Conservation (phyloP, 2,113 vertebrate species). For the Sclerurus mexicanus region DNA sequence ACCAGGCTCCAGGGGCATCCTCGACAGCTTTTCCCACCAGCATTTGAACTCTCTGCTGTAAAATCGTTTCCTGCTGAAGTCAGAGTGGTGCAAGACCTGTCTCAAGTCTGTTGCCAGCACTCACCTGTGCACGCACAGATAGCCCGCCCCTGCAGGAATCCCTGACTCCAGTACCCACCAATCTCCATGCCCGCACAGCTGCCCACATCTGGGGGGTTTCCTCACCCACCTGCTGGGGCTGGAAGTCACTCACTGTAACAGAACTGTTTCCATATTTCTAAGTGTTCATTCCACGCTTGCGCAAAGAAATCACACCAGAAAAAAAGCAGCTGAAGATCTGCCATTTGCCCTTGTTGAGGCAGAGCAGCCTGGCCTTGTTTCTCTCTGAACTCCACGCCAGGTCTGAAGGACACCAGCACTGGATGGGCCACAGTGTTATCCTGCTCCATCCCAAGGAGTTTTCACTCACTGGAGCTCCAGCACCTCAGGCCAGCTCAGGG, state of each 20-base stretch:
- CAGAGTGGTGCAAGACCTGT: neutral
- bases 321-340: too few species aligned
- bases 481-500: too few species aligned
- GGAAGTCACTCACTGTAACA: neutral
- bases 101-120: neutral
- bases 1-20: neutral
- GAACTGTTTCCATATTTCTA: too few species aligned
- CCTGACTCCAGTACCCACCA: rapidly evolving
- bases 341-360: too few species aligned
- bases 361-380: too few species aligned
- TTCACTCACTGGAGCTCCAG: too few species aligned
- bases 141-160: neutral
- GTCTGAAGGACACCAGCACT: too few species aligned
- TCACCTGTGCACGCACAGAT: neutral
- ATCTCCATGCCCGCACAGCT: neutral
- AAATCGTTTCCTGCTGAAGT: neutral
- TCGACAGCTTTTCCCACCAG: neutral
- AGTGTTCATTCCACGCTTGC: neutral
- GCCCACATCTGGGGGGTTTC: neutral
- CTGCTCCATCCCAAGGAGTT: too few species aligned
- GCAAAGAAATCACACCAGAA: too few species aligned
- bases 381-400: too few species aligned
- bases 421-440: too few species aligned
- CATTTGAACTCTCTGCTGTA: neutral
- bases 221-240: neutral